phyloP scores from a whole-genome alignment of 2,797 vertebrate species.

The Cirrhinus molitorella region DNA sequence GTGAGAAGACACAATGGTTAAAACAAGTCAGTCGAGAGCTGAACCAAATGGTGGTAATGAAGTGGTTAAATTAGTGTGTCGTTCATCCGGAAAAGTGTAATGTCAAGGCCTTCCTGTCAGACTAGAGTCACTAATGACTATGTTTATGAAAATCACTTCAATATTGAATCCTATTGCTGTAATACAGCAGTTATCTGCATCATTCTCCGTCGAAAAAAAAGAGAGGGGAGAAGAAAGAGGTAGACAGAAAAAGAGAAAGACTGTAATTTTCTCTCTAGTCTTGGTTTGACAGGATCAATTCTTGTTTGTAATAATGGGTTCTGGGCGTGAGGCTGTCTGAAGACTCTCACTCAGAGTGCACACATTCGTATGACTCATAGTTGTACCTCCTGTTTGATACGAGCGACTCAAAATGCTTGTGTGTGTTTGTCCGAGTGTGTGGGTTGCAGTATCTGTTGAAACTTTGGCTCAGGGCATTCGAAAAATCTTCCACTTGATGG shows the following conservation, averaged over 20 bases:
- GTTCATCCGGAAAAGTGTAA: neutral
- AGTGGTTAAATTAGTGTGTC: constrained; percentile 25
- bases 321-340: constrained; percentile 31
- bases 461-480: constrained; percentile 1
- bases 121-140: constrained; percentile 31
- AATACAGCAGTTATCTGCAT: constrained; percentile 43
- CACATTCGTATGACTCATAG: constrained; percentile 36
- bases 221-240: neutral
- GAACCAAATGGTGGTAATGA: constrained; percentile 11
- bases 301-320: constrained; percentile 49
- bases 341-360: constrained; percentile 34
- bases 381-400: constrained; percentile 23
- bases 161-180: constrained; percentile 45
- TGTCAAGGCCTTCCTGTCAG: constrained; percentile 23
- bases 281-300: constrained; percentile 50
- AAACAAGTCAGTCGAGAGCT: neutral
- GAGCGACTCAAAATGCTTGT: neutral
- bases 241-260: constrained; percentile 29
- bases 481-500: neutral
- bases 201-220: neutral
- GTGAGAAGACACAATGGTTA: neutral
- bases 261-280: constrained; percentile 45
- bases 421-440: constrained; percentile 9
- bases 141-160: constrained; percentile 47
- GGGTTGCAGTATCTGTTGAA: constrained; percentile 15